Evolutionary conservation across 30 jellyfish, hydroid and myxozoan species (phyloP).

Genomic region (Aurelia sp.): DNA sequence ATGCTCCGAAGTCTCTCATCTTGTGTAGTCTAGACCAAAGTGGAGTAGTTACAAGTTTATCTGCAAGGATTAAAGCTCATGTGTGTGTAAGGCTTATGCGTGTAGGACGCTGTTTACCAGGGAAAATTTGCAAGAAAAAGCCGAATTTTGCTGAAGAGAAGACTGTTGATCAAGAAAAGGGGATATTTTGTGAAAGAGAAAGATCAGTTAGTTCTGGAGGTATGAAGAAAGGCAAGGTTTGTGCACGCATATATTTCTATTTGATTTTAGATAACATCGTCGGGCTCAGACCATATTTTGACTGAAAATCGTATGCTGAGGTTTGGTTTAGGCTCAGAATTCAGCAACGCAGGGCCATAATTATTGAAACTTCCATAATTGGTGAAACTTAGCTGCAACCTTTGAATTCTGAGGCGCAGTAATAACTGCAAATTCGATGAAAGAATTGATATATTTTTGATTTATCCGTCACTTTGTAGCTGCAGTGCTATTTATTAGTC

Average conservation of each 20-base stretch:
- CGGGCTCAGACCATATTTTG: no score
- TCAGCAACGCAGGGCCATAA: no score
- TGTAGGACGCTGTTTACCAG: background rate
- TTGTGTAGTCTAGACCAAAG: slow-evolving; percentile 39
- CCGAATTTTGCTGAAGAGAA: background rate
- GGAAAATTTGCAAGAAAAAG: background rate
- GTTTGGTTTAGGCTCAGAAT: no score
- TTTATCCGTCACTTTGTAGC: no score
- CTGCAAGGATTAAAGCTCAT: slow-evolving; percentile 5
- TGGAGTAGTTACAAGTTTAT: slow-evolving; percentile 1
- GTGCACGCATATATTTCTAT: background rate
- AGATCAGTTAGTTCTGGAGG: background rate
- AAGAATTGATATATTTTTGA: no score
- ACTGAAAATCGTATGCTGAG: no score
- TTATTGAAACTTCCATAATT: no score
- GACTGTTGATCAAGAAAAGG: background rate
- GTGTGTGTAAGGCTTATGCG: background rate
- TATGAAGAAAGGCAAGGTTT: slow-evolving; percentile 14
- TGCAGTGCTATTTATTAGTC: no score
- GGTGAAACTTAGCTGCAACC: no score
- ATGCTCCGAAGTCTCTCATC: background rate
- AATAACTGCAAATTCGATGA: no score
- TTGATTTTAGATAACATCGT: background rate
- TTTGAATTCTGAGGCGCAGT: no score
- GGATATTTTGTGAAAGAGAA: background rate